phyloP scores from a whole-genome alignment of 2,888 invertebrate species.

The Frankliniella fusca region DNA sequence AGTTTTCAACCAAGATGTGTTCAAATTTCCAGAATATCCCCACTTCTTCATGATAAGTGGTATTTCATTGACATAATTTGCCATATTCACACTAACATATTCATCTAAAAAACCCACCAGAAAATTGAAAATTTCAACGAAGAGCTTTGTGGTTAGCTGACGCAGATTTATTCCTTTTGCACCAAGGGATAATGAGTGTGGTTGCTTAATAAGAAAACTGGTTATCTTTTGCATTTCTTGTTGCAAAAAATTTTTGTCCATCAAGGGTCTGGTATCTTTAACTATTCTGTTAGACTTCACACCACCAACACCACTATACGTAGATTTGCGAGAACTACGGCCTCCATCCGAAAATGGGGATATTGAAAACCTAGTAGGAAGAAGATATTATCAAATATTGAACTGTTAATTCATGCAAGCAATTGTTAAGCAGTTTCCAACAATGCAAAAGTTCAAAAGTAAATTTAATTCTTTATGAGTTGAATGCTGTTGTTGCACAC shows the following conservation, averaged over 20 bases:
- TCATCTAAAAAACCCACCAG: not conserved
- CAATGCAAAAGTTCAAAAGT: no score
- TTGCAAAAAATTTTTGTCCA: not conserved
- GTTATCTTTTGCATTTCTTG: not conserved
- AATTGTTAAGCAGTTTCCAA: no score
- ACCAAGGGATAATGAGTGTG: not conserved
- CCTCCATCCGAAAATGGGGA: slow-evolving; percentile 17
- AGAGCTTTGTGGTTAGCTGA: not conserved
- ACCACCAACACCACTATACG: not conserved
- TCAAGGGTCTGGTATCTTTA: not conserved
- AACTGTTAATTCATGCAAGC: not conserved
- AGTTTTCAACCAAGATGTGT: not conserved
- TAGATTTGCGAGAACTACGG: not conserved
- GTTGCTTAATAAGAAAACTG: not conserved
- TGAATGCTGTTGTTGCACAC: no score
- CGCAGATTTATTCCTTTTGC: not conserved
- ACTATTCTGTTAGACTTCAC: not conserved
- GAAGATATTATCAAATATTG: not conserved
- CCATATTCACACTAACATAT: not conserved
- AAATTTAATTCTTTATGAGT: no score
- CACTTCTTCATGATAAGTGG: not conserved
- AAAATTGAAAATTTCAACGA: not conserved
- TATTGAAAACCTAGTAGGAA: not conserved
- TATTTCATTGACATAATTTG: not conserved
- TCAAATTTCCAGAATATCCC: not conserved